phyloP scores from a whole-genome alignment of 2,797 vertebrate genomes.

The Potorous gilbertii region DNA sequence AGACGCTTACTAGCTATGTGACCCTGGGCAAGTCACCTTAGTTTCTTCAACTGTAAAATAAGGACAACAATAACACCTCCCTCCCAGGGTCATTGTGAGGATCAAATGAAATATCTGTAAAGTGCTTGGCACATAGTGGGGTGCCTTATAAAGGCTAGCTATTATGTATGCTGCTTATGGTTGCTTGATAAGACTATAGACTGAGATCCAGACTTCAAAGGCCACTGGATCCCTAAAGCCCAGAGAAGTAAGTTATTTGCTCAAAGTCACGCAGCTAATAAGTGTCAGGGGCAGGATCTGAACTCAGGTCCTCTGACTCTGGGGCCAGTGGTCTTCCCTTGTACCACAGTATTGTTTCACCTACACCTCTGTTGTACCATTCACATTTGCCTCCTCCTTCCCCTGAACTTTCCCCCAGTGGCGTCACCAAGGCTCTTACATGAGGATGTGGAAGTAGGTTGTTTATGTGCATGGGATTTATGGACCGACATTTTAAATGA shows the following conservation, averaged over 20 bases:
- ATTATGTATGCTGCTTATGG: not conserved
- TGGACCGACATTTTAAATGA: constrained; percentile 77
- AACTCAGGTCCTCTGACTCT: not conserved
- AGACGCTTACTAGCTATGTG: not conserved
- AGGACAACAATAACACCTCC: not conserved
- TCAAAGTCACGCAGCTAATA: not conserved
- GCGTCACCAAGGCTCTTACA: not conserved
- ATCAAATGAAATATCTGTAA: not conserved
- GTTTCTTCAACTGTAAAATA: not conserved
- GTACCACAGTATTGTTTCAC: not conserved
- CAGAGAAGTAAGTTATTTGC: not conserved
- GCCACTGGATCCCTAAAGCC: not conserved
- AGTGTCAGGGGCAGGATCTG: not conserved
- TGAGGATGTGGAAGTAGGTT: not conserved
- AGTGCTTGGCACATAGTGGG: not conserved
- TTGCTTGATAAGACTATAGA: not conserved
- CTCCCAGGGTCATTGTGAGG: not conserved
- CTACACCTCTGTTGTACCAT: too few species aligned
- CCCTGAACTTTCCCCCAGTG: not conserved
- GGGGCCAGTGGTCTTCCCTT: not conserved
- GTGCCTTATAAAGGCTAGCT: not conserved
- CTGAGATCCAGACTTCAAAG: not conserved
- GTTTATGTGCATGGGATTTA: constrained; percentile 80
- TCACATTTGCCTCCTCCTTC: not conserved
- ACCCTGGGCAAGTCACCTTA: not conserved